These are phyloP conservation scores for Microtus pennsylvanicus DNA, from an alignment of 2,113 vertebrate species.

Conservation along the genomic window DNA sequence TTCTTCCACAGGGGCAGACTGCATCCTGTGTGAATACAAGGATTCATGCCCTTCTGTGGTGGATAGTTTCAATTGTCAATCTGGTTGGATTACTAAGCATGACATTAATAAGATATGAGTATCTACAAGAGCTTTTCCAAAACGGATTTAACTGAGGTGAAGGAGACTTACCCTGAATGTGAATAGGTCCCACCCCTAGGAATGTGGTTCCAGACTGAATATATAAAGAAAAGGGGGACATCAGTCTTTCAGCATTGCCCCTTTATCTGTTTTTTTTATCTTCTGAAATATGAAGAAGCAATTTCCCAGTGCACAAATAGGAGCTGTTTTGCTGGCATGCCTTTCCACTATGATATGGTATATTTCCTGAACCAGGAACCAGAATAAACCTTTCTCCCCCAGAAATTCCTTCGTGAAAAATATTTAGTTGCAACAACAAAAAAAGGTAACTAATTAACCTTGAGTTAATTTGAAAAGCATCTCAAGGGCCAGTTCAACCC, in stretches of 20 bases:
- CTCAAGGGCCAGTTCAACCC: background rate
- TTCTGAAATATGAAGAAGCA: background rate
- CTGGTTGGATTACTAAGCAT: background rate
- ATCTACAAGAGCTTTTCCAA: background rate
- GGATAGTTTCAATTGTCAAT: background rate
- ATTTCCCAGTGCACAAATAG: background rate
- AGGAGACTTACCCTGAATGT: background rate
- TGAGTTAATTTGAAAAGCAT: background rate
- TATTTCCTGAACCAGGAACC: background rate
- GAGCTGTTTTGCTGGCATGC: background rate
- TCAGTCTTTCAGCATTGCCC: background rate
- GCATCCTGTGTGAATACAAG: background rate
- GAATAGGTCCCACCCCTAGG: background rate
- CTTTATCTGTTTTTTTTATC: background rate
- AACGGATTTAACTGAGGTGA: background rate
- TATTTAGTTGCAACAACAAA: background rate
- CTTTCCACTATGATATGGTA: background rate
- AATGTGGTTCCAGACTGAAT: background rate
- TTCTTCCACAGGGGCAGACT: background rate
- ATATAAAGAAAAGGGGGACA: background rate
- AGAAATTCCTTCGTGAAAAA: background rate
- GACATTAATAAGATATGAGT: background rate
- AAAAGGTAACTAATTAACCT: background rate
- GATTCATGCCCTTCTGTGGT: background rate
- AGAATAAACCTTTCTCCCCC: background rate